Conservation (phyloP, 2,113 vertebrate genomes). For the Micronycteris hirsuta region DNA sequence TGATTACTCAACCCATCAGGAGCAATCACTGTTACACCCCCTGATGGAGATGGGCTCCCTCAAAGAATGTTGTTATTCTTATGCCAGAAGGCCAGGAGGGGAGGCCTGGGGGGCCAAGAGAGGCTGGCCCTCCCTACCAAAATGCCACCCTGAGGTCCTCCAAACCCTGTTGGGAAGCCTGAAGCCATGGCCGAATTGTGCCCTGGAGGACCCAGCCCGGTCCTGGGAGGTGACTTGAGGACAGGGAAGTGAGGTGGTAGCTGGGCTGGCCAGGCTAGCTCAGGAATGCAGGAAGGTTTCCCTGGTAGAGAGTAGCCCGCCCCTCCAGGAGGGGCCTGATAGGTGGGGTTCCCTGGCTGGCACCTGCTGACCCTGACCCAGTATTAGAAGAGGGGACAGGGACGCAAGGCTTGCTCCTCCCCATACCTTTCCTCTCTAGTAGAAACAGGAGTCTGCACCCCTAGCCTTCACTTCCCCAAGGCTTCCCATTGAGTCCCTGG, state of each 20-base stretch:
- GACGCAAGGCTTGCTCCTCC: not conserved
- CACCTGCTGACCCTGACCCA: not conserved
- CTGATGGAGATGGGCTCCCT: not conserved
- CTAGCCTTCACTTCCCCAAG: no score
- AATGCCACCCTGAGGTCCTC: not conserved
- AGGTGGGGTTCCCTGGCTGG: not conserved
- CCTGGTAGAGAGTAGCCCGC: not conserved
- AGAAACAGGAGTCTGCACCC: not conserved
- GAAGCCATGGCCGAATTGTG: not conserved
- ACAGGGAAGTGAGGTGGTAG: constrained; percentile 45
- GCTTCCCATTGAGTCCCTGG: not conserved
- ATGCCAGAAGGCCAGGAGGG: not conserved
- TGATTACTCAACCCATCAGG: not conserved
- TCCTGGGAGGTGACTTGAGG: constrained; percentile 53
- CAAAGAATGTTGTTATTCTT: not conserved
- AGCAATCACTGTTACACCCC: not conserved
- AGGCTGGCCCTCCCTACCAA: not conserved
- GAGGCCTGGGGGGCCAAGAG: not conserved
- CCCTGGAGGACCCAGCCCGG: not conserved
- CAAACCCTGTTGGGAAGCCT: not conserved
- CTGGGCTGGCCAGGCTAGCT: not conserved
- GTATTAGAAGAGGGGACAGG: not conserved
- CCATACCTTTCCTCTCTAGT: not conserved
- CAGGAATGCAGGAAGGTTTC: constrained; percentile 56
- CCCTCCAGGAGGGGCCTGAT: not conserved